A percentile compares a stretch with the other conserved stretches of the same genome.
phyloP scores from a whole-genome alignment of 2,113 vertebrate species.

The Phycodurus eques region DNA sequence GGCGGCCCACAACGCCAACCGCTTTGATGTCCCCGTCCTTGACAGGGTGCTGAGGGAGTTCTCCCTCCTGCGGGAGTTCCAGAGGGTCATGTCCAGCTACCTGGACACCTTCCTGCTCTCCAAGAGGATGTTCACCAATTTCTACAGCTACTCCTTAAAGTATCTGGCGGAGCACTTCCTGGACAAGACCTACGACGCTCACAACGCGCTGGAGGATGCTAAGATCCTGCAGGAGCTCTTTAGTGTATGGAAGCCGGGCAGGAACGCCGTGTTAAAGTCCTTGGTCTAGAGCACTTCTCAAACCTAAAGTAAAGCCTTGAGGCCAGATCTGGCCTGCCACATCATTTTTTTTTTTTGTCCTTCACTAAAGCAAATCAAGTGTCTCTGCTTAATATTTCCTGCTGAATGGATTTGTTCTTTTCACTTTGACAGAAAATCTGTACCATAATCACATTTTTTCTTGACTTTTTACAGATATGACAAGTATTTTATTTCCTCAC shows the following conservation, averaged over 20 bases:
- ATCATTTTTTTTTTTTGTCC: neutral
- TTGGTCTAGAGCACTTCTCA: neutral
- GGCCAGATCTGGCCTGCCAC: neutral
- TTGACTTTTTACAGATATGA: neutral
- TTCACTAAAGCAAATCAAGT: neutral
- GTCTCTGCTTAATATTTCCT: no score
- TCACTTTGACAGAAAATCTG: neutral
- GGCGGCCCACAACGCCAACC: slow-evolving; percentile 58
- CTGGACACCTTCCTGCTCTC: slow-evolving; percentile 63
- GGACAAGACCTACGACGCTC: slow-evolving; percentile 44
- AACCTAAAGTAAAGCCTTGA: neutral
- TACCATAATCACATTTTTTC: neutral
- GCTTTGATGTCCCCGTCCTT: slow-evolving; percentile 63
- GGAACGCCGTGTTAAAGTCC: neutral
- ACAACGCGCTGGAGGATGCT: slow-evolving; percentile 61
- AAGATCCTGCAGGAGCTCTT: slow-evolving; percentile 56
- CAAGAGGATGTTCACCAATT: slow-evolving; percentile 8
- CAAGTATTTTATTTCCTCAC: neutral
- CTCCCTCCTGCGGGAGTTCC: slow-evolving; percentile 39
- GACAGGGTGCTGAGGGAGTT: slow-evolving; percentile 34
- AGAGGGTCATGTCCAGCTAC: slow-evolving; percentile 31
- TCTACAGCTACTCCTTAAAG: slow-evolving; percentile 32
- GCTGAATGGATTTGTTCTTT: neutral
- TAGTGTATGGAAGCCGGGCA: neutral
- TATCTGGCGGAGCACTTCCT: slow-evolving; percentile 51